These are phyloP conservation scores for Sander lucioperca DNA, from an alignment of 2,113 vertebrate species.

Conservation along the genomic window DNA sequence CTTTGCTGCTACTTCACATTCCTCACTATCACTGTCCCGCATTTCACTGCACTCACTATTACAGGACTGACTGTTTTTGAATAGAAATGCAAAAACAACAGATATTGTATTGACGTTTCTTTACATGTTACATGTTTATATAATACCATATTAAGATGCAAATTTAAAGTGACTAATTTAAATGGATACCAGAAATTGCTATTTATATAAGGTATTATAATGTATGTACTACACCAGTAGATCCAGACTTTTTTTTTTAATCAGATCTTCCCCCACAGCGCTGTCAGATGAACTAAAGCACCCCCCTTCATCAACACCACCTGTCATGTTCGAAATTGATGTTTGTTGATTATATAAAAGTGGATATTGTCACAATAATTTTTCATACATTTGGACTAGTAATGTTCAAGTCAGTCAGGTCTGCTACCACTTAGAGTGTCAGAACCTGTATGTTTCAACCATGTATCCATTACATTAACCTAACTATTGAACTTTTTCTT, in stretches of 20 bases:
- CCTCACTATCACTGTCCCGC: constrained; percentile 9
- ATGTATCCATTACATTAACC: too few species aligned
- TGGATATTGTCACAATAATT: background rate
- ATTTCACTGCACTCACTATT: constrained; percentile 15
- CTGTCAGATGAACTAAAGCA: background rate
- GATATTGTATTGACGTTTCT: background rate
- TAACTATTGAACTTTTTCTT: background rate
- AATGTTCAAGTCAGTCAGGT: background rate
- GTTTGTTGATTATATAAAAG: background rate
- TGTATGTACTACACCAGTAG: background rate
- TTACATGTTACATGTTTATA: background rate
- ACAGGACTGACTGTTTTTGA: constrained; percentile 16
- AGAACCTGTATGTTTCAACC: background rate
- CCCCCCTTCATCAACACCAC: background rate
- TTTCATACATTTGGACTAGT: background rate
- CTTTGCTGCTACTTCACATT: constrained; percentile 36
- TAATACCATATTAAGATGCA: background rate
- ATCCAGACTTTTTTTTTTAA: too few species aligned
- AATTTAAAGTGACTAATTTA: background rate
- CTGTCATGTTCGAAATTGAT: background rate
- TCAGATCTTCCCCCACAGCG: too few species aligned
- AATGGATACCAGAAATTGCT: background rate
- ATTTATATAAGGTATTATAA: background rate
- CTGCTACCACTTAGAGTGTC: background rate
- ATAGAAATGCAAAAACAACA: constrained; percentile 5